Percentiles rank a stretch among this genome's conserved stretches.
These are phyloP conservation scores for Caerostris darwini DNA, from an alignment of 1,140 invertebrate genomes.

Conservation along the genomic window DNA sequence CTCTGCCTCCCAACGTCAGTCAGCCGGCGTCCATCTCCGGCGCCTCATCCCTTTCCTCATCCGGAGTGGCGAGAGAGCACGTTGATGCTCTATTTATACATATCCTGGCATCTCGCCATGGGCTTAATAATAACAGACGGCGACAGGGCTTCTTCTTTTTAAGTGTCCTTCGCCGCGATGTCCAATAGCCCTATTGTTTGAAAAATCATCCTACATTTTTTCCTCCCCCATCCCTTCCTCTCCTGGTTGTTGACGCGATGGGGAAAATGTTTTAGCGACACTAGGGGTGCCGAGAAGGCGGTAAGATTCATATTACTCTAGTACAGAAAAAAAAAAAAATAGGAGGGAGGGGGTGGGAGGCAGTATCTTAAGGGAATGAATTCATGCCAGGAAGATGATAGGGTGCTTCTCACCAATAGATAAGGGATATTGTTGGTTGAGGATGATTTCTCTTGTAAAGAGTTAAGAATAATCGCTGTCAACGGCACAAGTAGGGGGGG, in stretches of 20 bases:
- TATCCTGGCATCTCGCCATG: conserved; percentile 61
- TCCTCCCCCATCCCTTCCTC: background rate
- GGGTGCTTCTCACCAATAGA: background rate
- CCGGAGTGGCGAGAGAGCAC: conserved; percentile 51
- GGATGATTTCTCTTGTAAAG: background rate
- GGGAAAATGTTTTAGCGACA: conserved; percentile 58
- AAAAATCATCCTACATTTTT: conserved; percentile 53
- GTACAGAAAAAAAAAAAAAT: background rate
- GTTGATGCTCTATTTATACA: conserved; percentile 75
- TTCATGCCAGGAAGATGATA: background rate
- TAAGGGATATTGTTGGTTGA: background rate
- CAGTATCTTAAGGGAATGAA: background rate
- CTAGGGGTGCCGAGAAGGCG: conserved; percentile 54
- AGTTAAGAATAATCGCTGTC: background rate
- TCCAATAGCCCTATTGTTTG: conserved; percentile 71
- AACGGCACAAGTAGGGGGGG: background rate
- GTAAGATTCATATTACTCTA: conserved; percentile 45
- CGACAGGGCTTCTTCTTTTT: conserved; percentile 38
- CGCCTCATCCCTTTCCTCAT: conserved; percentile 61
- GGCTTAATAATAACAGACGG: conserved; percentile 73
- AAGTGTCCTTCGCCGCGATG: conserved; percentile 13
- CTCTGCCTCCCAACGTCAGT: conserved; percentile 49
- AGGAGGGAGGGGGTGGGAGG: background rate
- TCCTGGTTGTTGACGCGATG: conserved; percentile 41
- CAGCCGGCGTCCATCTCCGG: conserved; percentile 68